Evolutionary conservation across 2,888 invertebrate species (phyloP).

Genomic region (Drosophila hamatofila): DNA sequence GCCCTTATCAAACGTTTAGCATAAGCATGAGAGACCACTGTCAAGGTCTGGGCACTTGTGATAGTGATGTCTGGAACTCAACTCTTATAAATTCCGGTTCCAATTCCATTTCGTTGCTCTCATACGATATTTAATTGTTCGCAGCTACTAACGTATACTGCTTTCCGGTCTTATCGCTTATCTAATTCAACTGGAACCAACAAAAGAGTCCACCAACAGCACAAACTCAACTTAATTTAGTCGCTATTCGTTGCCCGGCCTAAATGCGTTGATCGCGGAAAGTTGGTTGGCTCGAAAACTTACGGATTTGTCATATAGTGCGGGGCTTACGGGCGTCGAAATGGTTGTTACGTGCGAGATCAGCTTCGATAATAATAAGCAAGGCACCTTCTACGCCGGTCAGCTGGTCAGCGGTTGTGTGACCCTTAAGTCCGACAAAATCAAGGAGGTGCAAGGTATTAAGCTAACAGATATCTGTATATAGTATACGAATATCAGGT

Average conservation of each 20-base stretch:
- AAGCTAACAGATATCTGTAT: background rate
- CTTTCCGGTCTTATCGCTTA: conserved; percentile 65
- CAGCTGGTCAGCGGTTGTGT: conserved; percentile 81
- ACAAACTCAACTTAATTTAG: conserved; percentile 51
- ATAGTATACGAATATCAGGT: background rate
- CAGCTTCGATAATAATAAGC: conserved; percentile 82
- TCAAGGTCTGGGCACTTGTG: conserved; percentile 54
- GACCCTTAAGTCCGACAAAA: conserved; percentile 74
- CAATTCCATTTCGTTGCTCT: conserved; percentile 49
- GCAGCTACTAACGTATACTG: conserved; percentile 1
- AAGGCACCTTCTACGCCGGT: conserved; percentile 83
- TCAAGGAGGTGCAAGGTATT: conserved; percentile 82
- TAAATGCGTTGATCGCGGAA: conserved; percentile 30
- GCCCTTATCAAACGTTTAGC: conserved; percentile 38
- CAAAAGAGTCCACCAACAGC: conserved; percentile 27
- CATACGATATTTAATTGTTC: conserved; percentile 33
- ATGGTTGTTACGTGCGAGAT: conserved; percentile 84
- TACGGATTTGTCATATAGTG: conserved; percentile 9
- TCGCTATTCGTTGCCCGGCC: conserved; percentile 46
- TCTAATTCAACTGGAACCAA: conserved; percentile 42
- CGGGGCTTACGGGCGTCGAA: conserved; percentile 30
- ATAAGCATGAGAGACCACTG: conserved; percentile 41
- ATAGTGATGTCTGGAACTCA: conserved; percentile 24
- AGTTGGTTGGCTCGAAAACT: conserved; percentile 4
- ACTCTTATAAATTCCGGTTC: conserved; percentile 58